Evolutionary conservation across 2,797 vertebrate species (phyloP).

Genomic region (Characodon lateralis): DNA sequence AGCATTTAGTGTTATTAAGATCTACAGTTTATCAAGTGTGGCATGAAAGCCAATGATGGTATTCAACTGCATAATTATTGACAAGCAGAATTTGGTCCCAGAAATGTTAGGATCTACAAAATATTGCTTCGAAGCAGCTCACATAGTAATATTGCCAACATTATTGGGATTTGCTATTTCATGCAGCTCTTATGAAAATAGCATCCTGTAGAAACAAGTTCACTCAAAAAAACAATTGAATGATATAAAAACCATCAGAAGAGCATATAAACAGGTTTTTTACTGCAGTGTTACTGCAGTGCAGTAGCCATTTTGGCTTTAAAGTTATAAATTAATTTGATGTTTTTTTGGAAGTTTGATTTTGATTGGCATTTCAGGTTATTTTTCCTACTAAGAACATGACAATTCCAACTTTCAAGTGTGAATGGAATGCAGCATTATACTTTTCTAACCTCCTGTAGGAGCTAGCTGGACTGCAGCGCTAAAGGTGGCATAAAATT

Average conservation of each 20-base stretch:
- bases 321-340: not conserved
- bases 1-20: too few species aligned
- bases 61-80: not conserved
- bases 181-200: not conserved
- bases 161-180: too few species aligned
- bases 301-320: not conserved
- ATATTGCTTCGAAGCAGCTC: not conserved
- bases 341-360: not conserved
- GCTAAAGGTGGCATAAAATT: not conserved
- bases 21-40: too few species aligned
- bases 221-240: not conserved
- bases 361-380: not conserved
- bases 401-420: not conserved
- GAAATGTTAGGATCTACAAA: not conserved
- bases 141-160: not conserved
- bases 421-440: not conserved
- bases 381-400: not conserved
- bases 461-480: not conserved
- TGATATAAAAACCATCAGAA: too few species aligned
- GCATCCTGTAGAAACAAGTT: not conserved
- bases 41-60: not conserved
- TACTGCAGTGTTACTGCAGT: not conserved
- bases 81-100: not conserved
- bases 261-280: not conserved
- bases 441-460: not conserved